phyloP scores from a whole-genome alignment of 2,888 invertebrate species.

The Therioaphis trifolii region DNA sequence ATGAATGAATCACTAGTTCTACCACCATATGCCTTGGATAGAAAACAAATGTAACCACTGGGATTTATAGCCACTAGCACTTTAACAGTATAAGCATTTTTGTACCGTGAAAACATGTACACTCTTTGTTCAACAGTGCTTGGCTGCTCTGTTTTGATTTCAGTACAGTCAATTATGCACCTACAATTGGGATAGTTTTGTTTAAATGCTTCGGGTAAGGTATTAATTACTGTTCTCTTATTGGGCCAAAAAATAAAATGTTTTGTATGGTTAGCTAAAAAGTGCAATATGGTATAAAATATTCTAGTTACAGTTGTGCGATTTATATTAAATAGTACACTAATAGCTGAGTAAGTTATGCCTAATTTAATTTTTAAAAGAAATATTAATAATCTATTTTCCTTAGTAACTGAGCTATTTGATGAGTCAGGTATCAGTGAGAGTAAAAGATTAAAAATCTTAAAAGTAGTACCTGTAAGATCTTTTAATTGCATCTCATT shows the following conservation, averaged over 20 bases:
- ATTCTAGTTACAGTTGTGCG: neutral
- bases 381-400: neutral
- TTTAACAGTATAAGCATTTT: neutral
- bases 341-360: neutral
- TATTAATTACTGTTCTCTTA: no score
- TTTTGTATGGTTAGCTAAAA: slow-evolving; percentile 1
- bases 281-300: neutral
- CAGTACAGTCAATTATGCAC: neutral
- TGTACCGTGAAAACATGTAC: neutral
- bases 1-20: slow-evolving; percentile 17
- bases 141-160: neutral
- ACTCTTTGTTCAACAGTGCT: neutral
- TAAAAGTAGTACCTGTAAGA: neutral
- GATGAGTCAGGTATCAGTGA: neutral
- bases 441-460: neutral
- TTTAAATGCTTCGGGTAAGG: neutral
- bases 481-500: slow-evolving; percentile 2
- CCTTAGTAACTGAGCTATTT: neutral
- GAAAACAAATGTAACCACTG: neutral
- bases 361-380: neutral
- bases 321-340: neutral
- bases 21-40: neutral
- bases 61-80: neutral
- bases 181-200: neutral
- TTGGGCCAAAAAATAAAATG: neutral